Base-by-base conservation (phyloP, 2,888 invertebrate species). In the Dryocosmus kuriphilus region DNA sequence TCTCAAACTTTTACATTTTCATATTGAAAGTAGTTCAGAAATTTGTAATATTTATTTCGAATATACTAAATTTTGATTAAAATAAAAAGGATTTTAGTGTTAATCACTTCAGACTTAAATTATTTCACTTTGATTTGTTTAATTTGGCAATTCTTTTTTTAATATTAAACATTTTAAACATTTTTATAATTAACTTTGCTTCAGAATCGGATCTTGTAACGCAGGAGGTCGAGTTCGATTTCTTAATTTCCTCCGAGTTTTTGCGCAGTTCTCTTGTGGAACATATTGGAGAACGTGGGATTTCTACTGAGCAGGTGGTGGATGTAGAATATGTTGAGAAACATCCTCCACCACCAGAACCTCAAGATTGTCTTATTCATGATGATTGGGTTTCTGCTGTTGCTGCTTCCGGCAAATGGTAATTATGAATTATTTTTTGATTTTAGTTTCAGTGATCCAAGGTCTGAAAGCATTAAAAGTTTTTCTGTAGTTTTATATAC, bases 331-430 rank as follows among this genome's bases (percentile, higher is more conserved):
- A 99, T 92, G 93, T 99, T 30, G 96, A 97, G 90, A 94, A 96
- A 85, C 95, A 96, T 85, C 97, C 98, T 16, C 96, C 98, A 0
- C 96, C 98, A 0, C 99, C 99, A 0, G 95, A 97, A 87, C 98
- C 99, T 0, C 95, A 97, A 89, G 97, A 98, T 90, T 97, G 97
- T 89, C 93, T 99, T 83, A 94, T 97, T 90, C 98, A 99, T 88
- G 98, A 99, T 92, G 99, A 99, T 90, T 99, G 99, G 99, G 98
- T 99, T n/a, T 96, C 98, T 27, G 95, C 97, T 62, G 95, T 98
- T 0, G 95, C 96, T 85, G 93, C 95, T 60, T 92, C 93, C 80
- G 94, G 93, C 60, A 94, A 95, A 89, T 97, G 96, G 96, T 95
- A 88, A 86, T 81, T 80, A n/a, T n/a, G n/a, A 74, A 41, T 41